These are phyloP conservation scores for Lepidurus arcticus DNA, from an alignment of 1,140 invertebrate genomes.

Conservation along the genomic window DNA sequence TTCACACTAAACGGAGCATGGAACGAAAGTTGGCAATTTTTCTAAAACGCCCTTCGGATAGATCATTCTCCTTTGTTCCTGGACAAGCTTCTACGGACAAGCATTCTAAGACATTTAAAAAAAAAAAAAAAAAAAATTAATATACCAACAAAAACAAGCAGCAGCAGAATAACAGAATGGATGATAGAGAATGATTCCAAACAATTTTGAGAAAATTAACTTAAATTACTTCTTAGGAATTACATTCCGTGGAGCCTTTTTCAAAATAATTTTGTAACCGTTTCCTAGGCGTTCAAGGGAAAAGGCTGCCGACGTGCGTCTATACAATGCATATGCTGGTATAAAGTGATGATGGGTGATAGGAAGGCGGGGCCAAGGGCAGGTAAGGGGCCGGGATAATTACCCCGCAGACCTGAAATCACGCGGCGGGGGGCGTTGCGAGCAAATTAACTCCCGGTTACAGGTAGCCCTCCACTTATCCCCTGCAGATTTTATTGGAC, in stretches of 20 bases:
- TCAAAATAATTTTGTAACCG: neutral
- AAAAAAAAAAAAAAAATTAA: no score
- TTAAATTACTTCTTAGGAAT: neutral
- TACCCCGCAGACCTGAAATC: slow-evolving; percentile 33
- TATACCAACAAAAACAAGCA: no score
- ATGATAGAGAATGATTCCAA: no score
- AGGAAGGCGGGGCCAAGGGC: slow-evolving; percentile 25
- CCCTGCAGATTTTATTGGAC: slow-evolving; percentile 33
- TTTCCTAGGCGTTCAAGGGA: neutral
- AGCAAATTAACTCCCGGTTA: slow-evolving; percentile 34
- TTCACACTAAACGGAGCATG: neutral
- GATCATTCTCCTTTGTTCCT: neutral
- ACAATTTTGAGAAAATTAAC: neutral
- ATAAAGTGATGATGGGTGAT: slow-evolving; percentile 21
- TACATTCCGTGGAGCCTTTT: neutral
- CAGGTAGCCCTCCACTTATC: slow-evolving; percentile 33
- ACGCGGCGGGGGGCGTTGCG: slow-evolving; percentile 33
- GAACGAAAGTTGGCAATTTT: neutral
- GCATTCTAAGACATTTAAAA: no score
- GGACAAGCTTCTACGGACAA: no score
- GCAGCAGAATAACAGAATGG: no score
- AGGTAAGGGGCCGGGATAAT: slow-evolving; percentile 32
- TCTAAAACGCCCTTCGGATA: neutral
- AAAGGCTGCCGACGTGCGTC: neutral
- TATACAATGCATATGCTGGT: neutral